Evolutionary conservation across 2,888 invertebrate species (phyloP).

Genomic region (Petrophora chlorosata): DNA sequence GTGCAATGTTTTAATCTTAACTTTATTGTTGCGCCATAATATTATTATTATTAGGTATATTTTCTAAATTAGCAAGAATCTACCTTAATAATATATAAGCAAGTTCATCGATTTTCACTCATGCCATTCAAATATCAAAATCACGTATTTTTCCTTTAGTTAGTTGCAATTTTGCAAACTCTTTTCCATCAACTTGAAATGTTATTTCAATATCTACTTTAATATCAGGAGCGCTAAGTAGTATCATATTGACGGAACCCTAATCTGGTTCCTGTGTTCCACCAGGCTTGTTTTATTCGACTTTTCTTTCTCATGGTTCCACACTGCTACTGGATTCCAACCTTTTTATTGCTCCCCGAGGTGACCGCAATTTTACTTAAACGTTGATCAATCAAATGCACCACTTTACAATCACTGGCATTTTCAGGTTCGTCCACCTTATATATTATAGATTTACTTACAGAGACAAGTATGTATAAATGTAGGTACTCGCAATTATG

Average conservation of each 20-base stretch:
- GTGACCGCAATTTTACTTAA: constrained; percentile 73
- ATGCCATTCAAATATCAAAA: constrained; percentile 4
- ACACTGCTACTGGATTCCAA: constrained; percentile 77
- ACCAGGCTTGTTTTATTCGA: constrained; percentile 59
- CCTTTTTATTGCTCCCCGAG: constrained; percentile 64
- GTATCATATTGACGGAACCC: too few relatives aligned
- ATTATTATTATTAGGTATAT: too few relatives aligned
- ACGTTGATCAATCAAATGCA: constrained; percentile 67
- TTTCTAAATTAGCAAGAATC: too few relatives aligned
- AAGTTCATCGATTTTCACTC: background rate
- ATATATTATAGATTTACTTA: constrained; percentile 41
- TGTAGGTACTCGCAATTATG: constrained; percentile 42
- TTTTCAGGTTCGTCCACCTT: constrained; percentile 57
- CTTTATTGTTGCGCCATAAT: too few relatives aligned
- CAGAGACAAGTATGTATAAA: constrained; percentile 47
- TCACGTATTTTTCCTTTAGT: background rate
- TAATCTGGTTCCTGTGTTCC: constrained; percentile 39
- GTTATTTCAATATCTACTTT: too few relatives aligned
- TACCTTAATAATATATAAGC: background rate
- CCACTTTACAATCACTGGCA: constrained; percentile 46
- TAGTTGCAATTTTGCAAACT: too few relatives aligned
- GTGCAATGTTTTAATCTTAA: too few relatives aligned
- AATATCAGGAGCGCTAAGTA: too few relatives aligned
- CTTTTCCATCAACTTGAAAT: background rate
- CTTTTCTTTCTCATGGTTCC: constrained; percentile 78